Conservation (phyloP, 2,888 invertebrate species). For the Theretra japonica region DNA sequence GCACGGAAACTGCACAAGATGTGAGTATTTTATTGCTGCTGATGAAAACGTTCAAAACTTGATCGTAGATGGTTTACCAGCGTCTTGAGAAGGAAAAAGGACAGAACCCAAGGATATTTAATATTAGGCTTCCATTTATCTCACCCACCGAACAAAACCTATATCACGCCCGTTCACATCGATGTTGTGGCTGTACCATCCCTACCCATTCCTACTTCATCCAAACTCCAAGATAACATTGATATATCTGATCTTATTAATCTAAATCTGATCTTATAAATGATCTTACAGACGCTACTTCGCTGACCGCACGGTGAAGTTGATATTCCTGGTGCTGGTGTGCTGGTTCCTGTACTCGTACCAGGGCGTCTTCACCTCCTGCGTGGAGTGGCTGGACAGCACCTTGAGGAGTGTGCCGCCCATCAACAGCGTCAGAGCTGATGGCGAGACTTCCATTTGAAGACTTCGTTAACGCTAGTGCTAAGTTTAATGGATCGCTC, state of each 20-base stretch:
- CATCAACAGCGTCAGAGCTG: background rate
- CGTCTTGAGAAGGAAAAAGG: too few relatives aligned
- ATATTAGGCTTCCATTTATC: too few relatives aligned
- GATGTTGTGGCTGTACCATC: too few relatives aligned
- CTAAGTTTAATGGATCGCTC: too few relatives aligned
- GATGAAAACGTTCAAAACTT: too few relatives aligned
- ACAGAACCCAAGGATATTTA: too few relatives aligned
- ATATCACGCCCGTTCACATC: too few relatives aligned
- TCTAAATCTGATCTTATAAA: too few relatives aligned
- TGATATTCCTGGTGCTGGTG: slow-evolving; percentile 55
- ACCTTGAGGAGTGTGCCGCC: slow-evolving; percentile 55
- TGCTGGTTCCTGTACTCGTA: slow-evolving; percentile 66
- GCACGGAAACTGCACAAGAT: slow-evolving; percentile 87
- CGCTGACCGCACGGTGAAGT: slow-evolving; percentile 60
- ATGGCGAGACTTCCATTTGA: background rate
- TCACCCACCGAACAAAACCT: too few relatives aligned
- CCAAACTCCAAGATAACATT: slow-evolving; percentile 59
- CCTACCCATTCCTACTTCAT: too few relatives aligned
- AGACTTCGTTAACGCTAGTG: background rate
- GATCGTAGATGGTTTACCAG: too few relatives aligned
- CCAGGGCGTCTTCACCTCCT: slow-evolving; percentile 51
- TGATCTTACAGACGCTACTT: slow-evolving; percentile 70
- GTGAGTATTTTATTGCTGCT: slow-evolving; percentile 64
- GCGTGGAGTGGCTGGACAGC: slow-evolving; percentile 57
- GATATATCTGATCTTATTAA: slow-evolving; percentile 36